Base-by-base conservation (phyloP, 2,797 vertebrate species). In the Protonibea diacanthus region DNA sequence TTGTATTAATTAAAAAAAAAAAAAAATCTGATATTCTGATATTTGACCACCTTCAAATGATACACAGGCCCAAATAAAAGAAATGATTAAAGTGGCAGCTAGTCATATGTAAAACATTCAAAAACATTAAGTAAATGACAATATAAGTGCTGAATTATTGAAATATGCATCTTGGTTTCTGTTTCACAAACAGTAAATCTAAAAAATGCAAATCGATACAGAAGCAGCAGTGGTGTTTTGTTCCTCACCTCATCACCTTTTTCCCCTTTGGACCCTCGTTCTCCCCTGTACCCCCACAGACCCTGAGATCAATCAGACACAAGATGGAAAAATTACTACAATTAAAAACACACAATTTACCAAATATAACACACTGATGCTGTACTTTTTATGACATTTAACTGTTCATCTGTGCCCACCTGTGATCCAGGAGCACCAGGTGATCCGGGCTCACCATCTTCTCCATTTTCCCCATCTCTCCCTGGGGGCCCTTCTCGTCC, bases 231-330 rank as follows among this genome's bases (percentile, higher is more conserved):
- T 68, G 44, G 48, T 1, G 20, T 64, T 56, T 67, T 10, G 47
- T 49, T 76, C 3, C 94, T 95, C 78, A 98, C 97, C 96, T 97
- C 96, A 18, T 97, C 97, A 57, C 97, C 97, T 74, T 94, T 95
- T 72, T 97, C 96, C 0, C 97, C 97, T 74, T 91, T 74, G 47
- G 90, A 84, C 12, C 97, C 97, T 14, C 87, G 92, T 59, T 97
- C 97, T 2, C 97, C 97, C 74, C 94, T 94, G 92, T 96, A 96
- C 23, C 97, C 97, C 88, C 96, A 95, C 0, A 78, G 90, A 5
- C 97, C 97, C 97, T 98, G 89, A 3, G 7, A 64, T 74, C 67
- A 69, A 47, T 14, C 2, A 69, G 6, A 77, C 7, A 65, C 25
- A 25, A 71, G 42, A 74, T 21, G 45, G 21, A 49, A 63, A 63